Evolutionary conservation across 1,140 invertebrate genomes (phyloP).

Genomic region (Steinernema feltiae): DNA sequence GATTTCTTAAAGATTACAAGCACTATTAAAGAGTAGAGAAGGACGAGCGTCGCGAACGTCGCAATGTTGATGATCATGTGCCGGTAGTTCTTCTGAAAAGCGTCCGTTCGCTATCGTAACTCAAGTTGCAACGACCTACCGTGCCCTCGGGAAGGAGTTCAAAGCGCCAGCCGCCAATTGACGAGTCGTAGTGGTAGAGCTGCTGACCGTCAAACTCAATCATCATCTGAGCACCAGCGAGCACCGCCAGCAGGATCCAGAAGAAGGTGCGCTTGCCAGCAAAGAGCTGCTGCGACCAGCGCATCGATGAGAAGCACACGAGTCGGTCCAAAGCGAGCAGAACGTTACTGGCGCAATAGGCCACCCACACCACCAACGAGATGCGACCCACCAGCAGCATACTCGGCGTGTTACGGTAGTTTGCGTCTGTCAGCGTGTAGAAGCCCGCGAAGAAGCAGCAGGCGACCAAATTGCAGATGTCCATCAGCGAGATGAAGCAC

Average conservation of each 20-base stretch:
- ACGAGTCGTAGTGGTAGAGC: slow-evolving; percentile 3
- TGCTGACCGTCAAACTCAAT: slow-evolving; percentile 1
- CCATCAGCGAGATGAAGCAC: slow-evolving; percentile 6
- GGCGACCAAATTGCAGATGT: not conserved
- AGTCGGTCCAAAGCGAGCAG: not conserved
- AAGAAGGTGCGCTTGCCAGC: not conserved
- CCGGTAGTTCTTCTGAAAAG: slow-evolving; percentile 1
- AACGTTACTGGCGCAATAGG: not conserved
- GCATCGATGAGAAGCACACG: not conserved
- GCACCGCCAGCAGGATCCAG: not conserved
- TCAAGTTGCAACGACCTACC: no score
- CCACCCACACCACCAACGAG: not conserved
- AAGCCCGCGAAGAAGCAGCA: slow-evolving; percentile 12
- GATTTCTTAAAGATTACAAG: not conserved
- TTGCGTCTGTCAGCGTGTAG: not conserved
- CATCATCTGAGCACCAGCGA: not conserved
- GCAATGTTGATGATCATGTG: not conserved
- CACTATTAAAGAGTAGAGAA: not conserved
- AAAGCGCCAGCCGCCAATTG: not conserved
- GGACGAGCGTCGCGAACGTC: not conserved
- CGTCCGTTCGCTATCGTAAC: no score
- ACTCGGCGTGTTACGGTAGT: not conserved
- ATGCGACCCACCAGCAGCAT: not conserved
- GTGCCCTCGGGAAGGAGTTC: not conserved
- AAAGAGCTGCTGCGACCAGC: not conserved